Conservation (phyloP, 64 coral and sea anemone genomes). For the Catalaphyllia jardinei region DNA sequence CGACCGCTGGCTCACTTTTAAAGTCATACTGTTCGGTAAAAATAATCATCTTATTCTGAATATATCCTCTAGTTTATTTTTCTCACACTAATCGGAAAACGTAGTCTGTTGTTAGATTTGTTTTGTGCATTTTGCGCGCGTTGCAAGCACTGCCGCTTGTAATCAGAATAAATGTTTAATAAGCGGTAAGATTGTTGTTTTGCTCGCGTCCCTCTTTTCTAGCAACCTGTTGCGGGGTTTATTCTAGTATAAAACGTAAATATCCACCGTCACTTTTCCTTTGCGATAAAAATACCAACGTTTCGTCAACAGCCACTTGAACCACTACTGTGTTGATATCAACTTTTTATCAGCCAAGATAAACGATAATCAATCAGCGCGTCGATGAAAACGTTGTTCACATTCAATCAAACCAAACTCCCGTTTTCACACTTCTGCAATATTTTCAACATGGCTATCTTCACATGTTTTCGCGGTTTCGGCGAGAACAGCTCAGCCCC, state of each 20-base stretch:
- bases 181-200: not conserved
- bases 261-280: not conserved
- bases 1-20: no score
- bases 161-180: slow-evolving; percentile 40
- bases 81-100: not conserved
- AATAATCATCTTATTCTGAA: no score
- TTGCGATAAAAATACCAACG: not conserved
- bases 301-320: not conserved
- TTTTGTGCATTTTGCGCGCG: not conserved
- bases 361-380: not conserved
- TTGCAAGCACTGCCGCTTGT: not conserved
- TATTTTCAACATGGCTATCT: not conserved
- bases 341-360: not conserved
- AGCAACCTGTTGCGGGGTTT: slow-evolving; percentile 19
- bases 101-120: not conserved
- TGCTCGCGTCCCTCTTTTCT: not conserved
- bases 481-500: not conserved
- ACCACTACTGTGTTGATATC: not conserved
- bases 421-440: not conserved
- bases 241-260: not conserved
- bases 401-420: not conserved
- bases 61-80: no score
- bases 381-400: not conserved
- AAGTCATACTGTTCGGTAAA: no score
- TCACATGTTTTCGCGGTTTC: slow-evolving; percentile 5